phyloP scores from a whole-genome alignment of 2,888 invertebrate genomes.

The Drosophila atroscutellata region DNA sequence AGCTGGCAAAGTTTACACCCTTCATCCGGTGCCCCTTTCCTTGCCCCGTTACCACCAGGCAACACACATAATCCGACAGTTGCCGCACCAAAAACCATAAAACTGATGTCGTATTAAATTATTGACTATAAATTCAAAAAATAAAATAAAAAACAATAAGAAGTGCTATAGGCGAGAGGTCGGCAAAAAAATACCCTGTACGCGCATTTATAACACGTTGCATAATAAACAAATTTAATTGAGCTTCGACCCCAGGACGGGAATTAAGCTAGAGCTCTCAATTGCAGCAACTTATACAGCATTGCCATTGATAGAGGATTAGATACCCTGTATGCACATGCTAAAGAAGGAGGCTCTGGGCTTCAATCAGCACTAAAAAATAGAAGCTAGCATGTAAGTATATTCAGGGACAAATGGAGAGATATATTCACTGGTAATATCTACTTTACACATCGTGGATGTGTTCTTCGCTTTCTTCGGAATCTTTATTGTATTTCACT shows the following conservation, averaged over 20 bases:
- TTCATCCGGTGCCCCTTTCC: background rate
- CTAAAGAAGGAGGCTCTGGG: background rate
- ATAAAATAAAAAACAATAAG: slow-evolving; percentile 14
- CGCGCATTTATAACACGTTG: background rate
- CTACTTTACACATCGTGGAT: background rate
- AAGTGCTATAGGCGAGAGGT: background rate
- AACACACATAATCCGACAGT: slow-evolving; percentile 23
- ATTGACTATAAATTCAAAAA: slow-evolving; percentile 59
- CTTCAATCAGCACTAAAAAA: background rate
- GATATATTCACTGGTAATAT: slow-evolving; percentile 1
- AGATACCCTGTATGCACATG: background rate
- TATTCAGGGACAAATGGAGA: background rate
- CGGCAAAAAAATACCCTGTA: slow-evolving; percentile 4
- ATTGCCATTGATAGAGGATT: background rate
- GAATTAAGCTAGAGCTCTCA: background rate
- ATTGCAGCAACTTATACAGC: background rate
- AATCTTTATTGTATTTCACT: background rate
- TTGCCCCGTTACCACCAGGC: background rate
- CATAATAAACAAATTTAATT: slow-evolving; percentile 5
- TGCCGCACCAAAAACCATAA: slow-evolving; percentile 60
- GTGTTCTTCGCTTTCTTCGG: background rate
- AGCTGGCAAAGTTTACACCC: slow-evolving; percentile 8
- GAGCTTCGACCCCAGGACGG: background rate
- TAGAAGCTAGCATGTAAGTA: background rate
- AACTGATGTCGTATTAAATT: slow-evolving; percentile 65